Evolutionary conservation across 2,113 vertebrate species (phyloP), one percentile per base, ranked within the genome.

Genomic region (Lethenteron camtschaticum): DNA sequence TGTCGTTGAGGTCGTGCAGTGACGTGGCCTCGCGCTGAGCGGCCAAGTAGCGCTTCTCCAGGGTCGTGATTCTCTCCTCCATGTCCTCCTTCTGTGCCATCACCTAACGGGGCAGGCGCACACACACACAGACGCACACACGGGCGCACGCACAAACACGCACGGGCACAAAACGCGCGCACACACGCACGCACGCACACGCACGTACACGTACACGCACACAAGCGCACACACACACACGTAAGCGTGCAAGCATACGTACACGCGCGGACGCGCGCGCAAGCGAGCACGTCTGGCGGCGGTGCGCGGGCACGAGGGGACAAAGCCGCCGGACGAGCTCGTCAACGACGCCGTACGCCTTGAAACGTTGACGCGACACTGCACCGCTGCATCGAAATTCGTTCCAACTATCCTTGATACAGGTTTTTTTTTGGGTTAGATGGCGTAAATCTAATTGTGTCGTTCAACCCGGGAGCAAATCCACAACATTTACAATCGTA

Each of bases 81-180:
- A 96, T 96, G 73, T 99, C 90, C 1, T 99, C 92, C 76, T 99
- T 99, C 76, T 99, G 92, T 72, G 94, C 94, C 81, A 94, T 78
- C 1, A 90, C 89, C 92, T 96, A 13, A 14, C 13, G 13, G 16
- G 13, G 16, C 16, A 14, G 13, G 16, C 13, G 13, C 16, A 14
- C 59, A 63, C 59, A 63, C 13, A 14, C 13, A 63, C 59, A 63
- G 13, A 63, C 59, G 59, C 59, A 63, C 59, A 63, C 59, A 63
- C 59, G 16, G 13, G 16, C 59, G 16, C 59, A 2, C 59, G 16
- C 59, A 63, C 59, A 63, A 13, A 63, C 59, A 63, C 59, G 6
- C 59, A 7, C 59, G 13, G 13, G 16, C 59, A 13, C 59, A 63
- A 13, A 13, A 16, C 59, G 16, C 16, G 16, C 59, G 16, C 16